Evolutionary conservation across 2,113 vertebrate genomes (phyloP), one percentile per base, ranked within the genome.

Genomic region (Bettongia penicillata): DNA sequence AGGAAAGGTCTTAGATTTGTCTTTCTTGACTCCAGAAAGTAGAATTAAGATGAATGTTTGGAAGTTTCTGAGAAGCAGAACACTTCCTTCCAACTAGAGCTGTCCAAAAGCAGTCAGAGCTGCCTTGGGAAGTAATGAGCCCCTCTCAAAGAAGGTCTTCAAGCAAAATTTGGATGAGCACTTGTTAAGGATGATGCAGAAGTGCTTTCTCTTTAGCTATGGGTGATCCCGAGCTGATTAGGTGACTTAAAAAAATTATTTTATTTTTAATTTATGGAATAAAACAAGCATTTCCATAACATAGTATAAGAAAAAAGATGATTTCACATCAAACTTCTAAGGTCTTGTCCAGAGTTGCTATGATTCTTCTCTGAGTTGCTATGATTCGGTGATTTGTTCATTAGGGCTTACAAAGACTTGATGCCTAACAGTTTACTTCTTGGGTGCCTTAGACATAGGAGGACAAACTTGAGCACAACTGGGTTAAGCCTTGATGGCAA

Each of bases 381-480:
- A 52, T 92, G 93, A 24, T n/a, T 90, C 89, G 93, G 49, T 77
- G 14, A 77, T 92, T 51, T 93, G 92, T 95, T 52, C 19, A 91
- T 49, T 95, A 91, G 93, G 93, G 51, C 77, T 92, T 57, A 47
- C 23, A 8, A 14, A 37, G 22, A 12, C 51, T 51, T 84, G 22
- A 37, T 43, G 51, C 90, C 53, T 92, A 90, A 90, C 2, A 55
- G 6, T 53, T 84, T 53, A 25, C 53, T 94, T 28, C 37, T 22
- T 0, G 28, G 89, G 55, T 89, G 28, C n/a, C 51, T 23, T 1
- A 84, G 91, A 14, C 55, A 57, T 22, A 90, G 90, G 91, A 84
- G 91, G 93, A 7, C 8, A 48, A 22, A 3, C 1, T 3, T 25
- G 89, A 25, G 11, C 10, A 1, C 9, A 26, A 89, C 47, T 93